Conservation (phyloP, 1,140 invertebrate species). For the Babylonia areolata region DNA sequence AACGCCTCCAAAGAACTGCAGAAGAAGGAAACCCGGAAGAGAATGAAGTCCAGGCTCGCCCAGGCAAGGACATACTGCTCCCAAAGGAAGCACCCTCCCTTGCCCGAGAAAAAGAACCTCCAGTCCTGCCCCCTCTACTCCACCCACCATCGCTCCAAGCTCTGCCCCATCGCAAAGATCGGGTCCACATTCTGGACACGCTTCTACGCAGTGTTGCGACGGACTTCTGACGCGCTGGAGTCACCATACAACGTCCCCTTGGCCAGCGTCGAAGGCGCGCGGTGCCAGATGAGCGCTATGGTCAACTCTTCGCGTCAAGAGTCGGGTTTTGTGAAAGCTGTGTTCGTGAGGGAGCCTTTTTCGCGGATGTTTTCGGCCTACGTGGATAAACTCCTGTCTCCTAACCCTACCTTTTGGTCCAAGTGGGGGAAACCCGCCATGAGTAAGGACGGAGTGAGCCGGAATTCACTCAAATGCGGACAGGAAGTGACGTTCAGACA, state of each 20-base stretch:
- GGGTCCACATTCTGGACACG: constrained; percentile 17
- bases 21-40: not conserved
- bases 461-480: not conserved
- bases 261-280: not conserved
- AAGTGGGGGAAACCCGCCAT: constrained; percentile 20
- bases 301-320: not conserved
- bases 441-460: not conserved
- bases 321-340: not conserved
- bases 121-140: not conserved
- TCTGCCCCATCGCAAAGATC: constrained; percentile 27
- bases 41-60: not conserved
- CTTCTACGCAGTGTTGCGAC: not conserved
- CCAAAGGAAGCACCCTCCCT: not conserved
- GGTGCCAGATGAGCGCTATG: not conserved
- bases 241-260: not conserved
- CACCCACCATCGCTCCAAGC: not conserved
- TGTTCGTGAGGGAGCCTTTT: constrained; percentile 23
- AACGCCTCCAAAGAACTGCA: not conserved
- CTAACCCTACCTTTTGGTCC: not conserved
- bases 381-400: constrained; percentile 6
- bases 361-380: constrained; percentile 21
- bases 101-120: not conserved
- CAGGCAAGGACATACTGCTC: not conserved
- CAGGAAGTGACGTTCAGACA: constrained; percentile 22
- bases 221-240: not conserved